These are phyloP conservation scores for Neoniphon sammara DNA, from an alignment of 2,797 vertebrate genomes.

Conservation along the genomic window DNA sequence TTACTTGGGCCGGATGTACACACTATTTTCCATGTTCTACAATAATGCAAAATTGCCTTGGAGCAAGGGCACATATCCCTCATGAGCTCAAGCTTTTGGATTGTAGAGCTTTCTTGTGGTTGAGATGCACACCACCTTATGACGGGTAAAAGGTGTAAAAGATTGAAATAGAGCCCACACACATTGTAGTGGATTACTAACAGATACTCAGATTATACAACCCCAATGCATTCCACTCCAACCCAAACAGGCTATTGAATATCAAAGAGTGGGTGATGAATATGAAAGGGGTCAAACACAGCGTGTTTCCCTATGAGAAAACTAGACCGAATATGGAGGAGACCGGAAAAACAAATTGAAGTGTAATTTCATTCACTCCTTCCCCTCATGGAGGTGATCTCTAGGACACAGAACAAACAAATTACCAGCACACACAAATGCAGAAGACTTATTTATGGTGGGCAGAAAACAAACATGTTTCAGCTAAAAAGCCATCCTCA, in stretches of 20 bases:
- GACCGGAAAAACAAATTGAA: slow-evolving; percentile 13
- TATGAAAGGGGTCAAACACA: neutral
- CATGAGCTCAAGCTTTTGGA: neutral
- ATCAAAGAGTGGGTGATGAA: slow-evolving; percentile 10
- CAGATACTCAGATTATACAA: neutral
- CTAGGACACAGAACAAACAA: neutral
- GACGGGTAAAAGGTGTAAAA: neutral
- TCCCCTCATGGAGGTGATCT: neutral
- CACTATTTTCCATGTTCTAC: too few relatives aligned
- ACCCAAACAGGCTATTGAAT: neutral
- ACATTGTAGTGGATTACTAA: neutral
- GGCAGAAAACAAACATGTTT: too few relatives aligned
- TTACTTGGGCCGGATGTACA: too few relatives aligned
- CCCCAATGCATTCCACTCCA: neutral
- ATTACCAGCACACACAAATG: too few relatives aligned
- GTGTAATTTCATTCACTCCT: slow-evolving; percentile 6
- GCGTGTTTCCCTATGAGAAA: neutral
- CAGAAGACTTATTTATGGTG: too few relatives aligned
- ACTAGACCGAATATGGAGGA: neutral
- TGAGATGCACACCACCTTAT: neutral
- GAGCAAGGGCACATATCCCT: too few relatives aligned
- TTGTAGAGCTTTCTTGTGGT: neutral
- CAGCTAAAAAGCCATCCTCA: too few relatives aligned
- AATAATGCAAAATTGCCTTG: too few relatives aligned
- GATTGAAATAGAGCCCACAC: neutral